Conservation (phyloP, 2,797 vertebrate genomes). For the Siniperca obscura region DNA sequence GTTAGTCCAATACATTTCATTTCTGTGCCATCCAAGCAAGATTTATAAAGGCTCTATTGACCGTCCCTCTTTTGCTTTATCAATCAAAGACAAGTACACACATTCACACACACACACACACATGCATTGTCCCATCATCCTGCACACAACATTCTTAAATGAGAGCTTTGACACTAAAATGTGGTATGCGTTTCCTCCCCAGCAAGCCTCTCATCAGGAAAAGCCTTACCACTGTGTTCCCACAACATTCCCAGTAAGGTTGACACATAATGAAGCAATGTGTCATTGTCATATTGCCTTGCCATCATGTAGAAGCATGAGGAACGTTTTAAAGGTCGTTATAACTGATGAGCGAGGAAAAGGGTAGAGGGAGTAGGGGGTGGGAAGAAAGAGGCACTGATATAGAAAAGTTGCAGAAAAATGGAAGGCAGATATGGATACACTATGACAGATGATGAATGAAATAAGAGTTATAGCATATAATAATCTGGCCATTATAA, state of each 20-base stretch:
- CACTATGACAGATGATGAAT: slow-evolving; percentile 42
- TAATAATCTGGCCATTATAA: slow-evolving; percentile 42
- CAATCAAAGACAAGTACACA: slow-evolving; percentile 42
- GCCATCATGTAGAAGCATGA: slow-evolving; percentile 60
- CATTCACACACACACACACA: slow-evolving; percentile 24
- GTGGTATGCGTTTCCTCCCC: slow-evolving; percentile 42
- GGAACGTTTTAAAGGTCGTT: slow-evolving; percentile 70
- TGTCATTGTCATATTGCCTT: slow-evolving; percentile 71
- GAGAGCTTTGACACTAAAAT: slow-evolving; percentile 51
- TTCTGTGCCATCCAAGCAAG: slow-evolving; percentile 38
- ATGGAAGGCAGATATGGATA: slow-evolving; percentile 52
- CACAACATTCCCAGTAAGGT: slow-evolving; percentile 62
- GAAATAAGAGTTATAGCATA: slow-evolving; percentile 35
- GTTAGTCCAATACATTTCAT: slow-evolving; percentile 49
- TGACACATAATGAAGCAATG: slow-evolving; percentile 72
- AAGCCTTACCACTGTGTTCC: slow-evolving; percentile 34
- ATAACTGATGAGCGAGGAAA: slow-evolving; percentile 58
- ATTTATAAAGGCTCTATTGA: slow-evolving; percentile 42
- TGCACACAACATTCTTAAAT: slow-evolving; percentile 37
- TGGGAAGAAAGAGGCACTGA: slow-evolving; percentile 56
- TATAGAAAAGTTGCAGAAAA: slow-evolving; percentile 52
- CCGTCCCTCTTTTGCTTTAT: slow-evolving; percentile 30
- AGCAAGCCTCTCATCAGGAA: slow-evolving; percentile 44
- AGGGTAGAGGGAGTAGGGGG: slow-evolving; percentile 5
- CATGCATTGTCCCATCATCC: slow-evolving; percentile 47